Evolutionary conservation across 2,797 vertebrate species (phyloP).

Genomic region (Mustela erminea): DNA sequence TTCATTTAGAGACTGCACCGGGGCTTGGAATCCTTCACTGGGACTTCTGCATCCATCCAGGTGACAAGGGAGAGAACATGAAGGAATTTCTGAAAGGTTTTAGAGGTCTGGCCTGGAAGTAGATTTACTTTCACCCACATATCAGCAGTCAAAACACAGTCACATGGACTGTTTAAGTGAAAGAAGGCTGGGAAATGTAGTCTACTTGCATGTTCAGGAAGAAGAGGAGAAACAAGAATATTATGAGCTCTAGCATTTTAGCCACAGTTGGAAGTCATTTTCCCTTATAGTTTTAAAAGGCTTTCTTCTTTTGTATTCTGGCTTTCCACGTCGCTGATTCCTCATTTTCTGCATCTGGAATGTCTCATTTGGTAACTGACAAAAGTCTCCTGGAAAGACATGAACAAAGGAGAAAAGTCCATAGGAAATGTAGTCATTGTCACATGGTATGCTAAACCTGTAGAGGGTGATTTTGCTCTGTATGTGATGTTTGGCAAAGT

Average conservation of each 20-base stretch:
- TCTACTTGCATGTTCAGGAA: background rate
- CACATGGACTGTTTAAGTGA: background rate
- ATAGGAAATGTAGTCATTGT: background rate
- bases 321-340: background rate
- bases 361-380: background rate
- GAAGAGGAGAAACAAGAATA: background rate
- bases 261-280: background rate
- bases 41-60: background rate
- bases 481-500: background rate
- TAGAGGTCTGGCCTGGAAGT: background rate
- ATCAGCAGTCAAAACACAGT: background rate
- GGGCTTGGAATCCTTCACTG: background rate
- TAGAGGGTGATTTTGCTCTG: background rate
- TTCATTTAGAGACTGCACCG: background rate
- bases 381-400: background rate
- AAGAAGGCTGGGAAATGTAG: background rate
- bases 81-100: background rate
- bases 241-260: background rate
- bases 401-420: background rate
- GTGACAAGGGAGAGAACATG: background rate
- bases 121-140: background rate
- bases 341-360: background rate
- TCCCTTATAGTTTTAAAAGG: background rate
- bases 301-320: background rate
- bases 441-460: background rate